Evolutionary conservation across 2,797 vertebrate genomes (phyloP).

Genomic region (Myotis pilosus): DNA sequence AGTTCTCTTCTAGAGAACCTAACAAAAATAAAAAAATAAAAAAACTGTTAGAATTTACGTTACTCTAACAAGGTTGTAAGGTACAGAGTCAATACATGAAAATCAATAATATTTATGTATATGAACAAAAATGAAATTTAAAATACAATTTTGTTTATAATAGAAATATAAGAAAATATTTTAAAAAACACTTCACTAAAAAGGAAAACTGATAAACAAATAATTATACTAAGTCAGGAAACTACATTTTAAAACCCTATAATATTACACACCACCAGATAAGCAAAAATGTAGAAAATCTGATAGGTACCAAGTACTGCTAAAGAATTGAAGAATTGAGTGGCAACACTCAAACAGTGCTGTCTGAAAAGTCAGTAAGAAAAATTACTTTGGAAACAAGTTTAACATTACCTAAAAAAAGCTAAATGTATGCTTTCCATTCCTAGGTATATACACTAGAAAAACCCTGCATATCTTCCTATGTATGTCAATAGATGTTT

Average conservation of each 20-base stretch:
- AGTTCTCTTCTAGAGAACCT: neutral
- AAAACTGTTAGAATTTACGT: neutral
- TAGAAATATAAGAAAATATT: neutral
- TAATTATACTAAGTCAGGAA: neutral
- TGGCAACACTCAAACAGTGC: accelerated
- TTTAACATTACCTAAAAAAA: neutral
- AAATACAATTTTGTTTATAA: neutral
- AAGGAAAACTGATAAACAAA: neutral
- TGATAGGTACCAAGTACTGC: neutral
- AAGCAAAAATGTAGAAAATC: neutral
- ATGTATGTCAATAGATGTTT: neutral
- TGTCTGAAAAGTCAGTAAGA: neutral
- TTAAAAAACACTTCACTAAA: neutral
- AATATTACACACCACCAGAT: neutral
- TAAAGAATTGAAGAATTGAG: neutral
- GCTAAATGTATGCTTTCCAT: neutral
- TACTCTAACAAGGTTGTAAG: neutral
- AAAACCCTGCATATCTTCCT: neutral
- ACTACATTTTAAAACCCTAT: neutral
- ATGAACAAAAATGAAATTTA: neutral
- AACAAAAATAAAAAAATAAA: neutral
- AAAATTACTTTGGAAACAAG: neutral
- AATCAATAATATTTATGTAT: neutral
- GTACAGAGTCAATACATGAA: neutral
- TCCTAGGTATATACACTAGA: neutral